These are phyloP conservation scores for Mystacides longicornis DNA, from an alignment of 2,888 invertebrate species.

Conservation along the genomic window DNA sequence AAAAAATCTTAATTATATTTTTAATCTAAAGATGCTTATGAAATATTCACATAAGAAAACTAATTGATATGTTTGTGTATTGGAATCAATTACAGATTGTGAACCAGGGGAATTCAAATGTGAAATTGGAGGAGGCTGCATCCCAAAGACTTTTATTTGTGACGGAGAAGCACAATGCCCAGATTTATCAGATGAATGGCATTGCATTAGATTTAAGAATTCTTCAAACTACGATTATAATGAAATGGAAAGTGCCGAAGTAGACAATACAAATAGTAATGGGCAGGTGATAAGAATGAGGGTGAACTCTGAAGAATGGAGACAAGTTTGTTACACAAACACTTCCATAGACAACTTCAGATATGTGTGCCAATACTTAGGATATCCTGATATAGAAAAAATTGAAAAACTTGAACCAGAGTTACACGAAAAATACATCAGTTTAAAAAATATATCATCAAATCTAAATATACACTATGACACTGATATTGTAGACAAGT, in stretches of 20 bases:
- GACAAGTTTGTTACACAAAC: conserved; percentile 45
- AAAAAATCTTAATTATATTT: too few species aligned
- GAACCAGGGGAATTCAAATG: conserved; percentile 50
- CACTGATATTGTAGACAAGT: conserved; percentile 37
- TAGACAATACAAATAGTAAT: conserved; percentile 3
- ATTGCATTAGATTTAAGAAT: conserved; percentile 35
- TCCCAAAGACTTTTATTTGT: conserved; percentile 43
- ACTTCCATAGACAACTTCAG: conserved; percentile 50
- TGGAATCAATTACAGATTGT: conserved; percentile 45
- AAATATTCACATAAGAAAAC: too few species aligned
- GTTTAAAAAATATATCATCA: neutral
- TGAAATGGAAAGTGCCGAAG: neutral
- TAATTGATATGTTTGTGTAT: too few species aligned
- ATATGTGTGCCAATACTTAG: conserved; percentile 47
- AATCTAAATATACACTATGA: conserved; percentile 34
- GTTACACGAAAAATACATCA: neutral
- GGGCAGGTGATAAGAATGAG: conserved; percentile 18
- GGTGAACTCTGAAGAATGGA: conserved; percentile 29
- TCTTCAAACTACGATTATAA: conserved; percentile 4
- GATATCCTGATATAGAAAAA: conserved; percentile 39
- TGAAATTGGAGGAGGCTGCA: conserved; percentile 48
- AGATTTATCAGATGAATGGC: conserved; percentile 57
- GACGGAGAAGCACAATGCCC: conserved; percentile 54
- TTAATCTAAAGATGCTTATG: too few species aligned
- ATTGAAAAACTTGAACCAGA: neutral